Evolutionary conservation across 2,888 invertebrate genomes (phyloP), one percentile per base, ranked within the genome.

Genomic region (Eurytoma californica): DNA sequence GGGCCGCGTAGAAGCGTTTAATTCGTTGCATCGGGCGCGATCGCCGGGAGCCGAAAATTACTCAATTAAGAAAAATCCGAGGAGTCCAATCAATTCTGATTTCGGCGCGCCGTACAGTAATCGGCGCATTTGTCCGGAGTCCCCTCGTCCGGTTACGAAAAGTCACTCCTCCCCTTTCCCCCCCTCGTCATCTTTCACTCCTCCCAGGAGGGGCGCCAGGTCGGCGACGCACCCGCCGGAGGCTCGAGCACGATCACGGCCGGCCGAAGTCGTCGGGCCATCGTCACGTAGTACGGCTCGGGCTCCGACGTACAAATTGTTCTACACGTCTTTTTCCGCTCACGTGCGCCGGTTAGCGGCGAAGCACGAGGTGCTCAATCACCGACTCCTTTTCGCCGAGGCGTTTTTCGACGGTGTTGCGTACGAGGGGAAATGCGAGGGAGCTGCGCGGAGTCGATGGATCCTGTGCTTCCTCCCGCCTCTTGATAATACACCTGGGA

Each of bases 321-420:
- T 79, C 75, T 72, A 81, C 79, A 53, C 76, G 79, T 76, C 76
- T 76, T 76, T 79, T 81, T 81, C 76, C 58, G 63, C 81, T 79
- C 80, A 78, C 80, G 80, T 80, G 81, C 76, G 66, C 70, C 67
- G 72, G 78, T 78, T 72, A 76, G 77, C 80, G 72, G 57, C 58
- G 72, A 67, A 47, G 51, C 73, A 55, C 55, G 74, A 47, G 67
- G 69, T 72, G 72, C 83, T 83, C 83, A 66, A 82, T 82, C 83
- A 83, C 81, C 80, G 80, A 9, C 39, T 39, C 39, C 39, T 39
- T 70, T 70, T 77, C 60, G 66, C 66, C 49, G 60, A 58, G 57
- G 49, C 39, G 24, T 70, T 75, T 75, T 72, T 14, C 49, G 58
- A 18, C 39, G 39, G 9, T 9, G 39, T 39, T 39, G 5, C 39